A percentile compares a stretch with the other conserved stretches of the same genome.
These are phyloP conservation scores for Lasioglossum albipes DNA, from an alignment of 1,140 invertebrate species.

Conservation along the genomic window DNA sequence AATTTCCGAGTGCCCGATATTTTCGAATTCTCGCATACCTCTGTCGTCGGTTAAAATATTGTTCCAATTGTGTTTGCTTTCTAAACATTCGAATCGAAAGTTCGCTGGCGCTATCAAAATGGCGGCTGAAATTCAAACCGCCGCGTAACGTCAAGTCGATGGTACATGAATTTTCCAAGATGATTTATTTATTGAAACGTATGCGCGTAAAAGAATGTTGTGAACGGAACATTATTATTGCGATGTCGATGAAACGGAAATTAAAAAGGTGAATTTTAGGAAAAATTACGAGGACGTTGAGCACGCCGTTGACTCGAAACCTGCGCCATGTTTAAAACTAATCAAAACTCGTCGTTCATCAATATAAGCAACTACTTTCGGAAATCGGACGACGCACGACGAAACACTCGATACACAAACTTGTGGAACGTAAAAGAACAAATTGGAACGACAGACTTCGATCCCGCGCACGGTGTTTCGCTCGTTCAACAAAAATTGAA, in stretches of 20 bases:
- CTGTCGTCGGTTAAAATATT: not conserved
- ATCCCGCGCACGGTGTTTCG: too few relatives aligned
- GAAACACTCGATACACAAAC: conserved; percentile 17
- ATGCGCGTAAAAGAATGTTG: too few relatives aligned
- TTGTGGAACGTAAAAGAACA: conserved; percentile 19
- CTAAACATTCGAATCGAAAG: not conserved
- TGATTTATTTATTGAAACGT: too few relatives aligned
- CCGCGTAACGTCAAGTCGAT: not conserved
- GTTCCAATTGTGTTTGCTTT: not conserved
- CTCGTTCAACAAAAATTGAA: too few relatives aligned
- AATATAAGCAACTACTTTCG: conserved; percentile 26
- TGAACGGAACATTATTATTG: not conserved
- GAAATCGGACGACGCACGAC: conserved; percentile 26
- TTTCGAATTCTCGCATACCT: too few relatives aligned
- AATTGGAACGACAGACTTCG: conserved; percentile 11
- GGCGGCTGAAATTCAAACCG: not conserved
- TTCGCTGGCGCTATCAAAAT: not conserved
- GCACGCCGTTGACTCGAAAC: not conserved
- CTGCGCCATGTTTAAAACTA: conserved; percentile 9
- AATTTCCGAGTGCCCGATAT: too few relatives aligned
- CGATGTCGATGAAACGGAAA: not conserved
- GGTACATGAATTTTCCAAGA: not conserved
- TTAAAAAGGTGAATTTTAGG: not conserved
- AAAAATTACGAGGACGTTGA: not conserved
- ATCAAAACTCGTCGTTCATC: conserved; percentile 21